A percentile compares a stretch with the other conserved stretches of the same genome.
Evolutionary conservation across 2,797 vertebrate species (phyloP).

Genomic region (Pangasius sanitwongsei): DNA sequence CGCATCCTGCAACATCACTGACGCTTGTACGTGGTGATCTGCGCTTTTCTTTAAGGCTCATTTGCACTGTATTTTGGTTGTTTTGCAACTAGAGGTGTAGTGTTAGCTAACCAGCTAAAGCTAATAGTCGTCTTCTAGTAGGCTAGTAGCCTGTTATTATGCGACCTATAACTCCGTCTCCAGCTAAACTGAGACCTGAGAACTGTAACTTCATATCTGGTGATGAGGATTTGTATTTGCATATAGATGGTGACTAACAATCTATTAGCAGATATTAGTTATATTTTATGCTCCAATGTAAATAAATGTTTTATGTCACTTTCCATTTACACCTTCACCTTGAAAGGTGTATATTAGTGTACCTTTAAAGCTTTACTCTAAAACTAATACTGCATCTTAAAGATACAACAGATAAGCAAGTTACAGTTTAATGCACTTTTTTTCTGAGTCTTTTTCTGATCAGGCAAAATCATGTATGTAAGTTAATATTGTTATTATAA

Average conservation of each 20-base stretch:
- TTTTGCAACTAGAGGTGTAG: neutral
- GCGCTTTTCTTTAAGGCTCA: neutral
- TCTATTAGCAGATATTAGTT: neutral
- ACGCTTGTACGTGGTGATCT: too few relatives aligned
- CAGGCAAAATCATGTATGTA: neutral
- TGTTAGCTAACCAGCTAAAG: neutral
- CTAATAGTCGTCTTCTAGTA: neutral
- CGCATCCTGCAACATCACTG: neutral
- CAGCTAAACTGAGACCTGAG: neutral
- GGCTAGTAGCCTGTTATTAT: neutral
- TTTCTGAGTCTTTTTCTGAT: neutral
- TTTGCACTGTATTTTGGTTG: neutral
- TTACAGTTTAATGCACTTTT: neutral
- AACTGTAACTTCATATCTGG: neutral
- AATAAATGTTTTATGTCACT: too few relatives aligned
- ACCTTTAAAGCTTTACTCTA: neutral
- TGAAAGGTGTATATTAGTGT: neutral
- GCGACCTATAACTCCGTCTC: neutral
- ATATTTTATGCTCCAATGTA: too few relatives aligned
- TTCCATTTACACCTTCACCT: neutral
- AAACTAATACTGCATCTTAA: too few relatives aligned
- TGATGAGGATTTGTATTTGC: neutral
- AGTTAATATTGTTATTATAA: neutral
- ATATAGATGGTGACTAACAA: neutral
- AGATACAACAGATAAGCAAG: neutral